phyloP scores from a whole-genome alignment of 2,888 invertebrate genomes.

The Clunio marinus region DNA sequence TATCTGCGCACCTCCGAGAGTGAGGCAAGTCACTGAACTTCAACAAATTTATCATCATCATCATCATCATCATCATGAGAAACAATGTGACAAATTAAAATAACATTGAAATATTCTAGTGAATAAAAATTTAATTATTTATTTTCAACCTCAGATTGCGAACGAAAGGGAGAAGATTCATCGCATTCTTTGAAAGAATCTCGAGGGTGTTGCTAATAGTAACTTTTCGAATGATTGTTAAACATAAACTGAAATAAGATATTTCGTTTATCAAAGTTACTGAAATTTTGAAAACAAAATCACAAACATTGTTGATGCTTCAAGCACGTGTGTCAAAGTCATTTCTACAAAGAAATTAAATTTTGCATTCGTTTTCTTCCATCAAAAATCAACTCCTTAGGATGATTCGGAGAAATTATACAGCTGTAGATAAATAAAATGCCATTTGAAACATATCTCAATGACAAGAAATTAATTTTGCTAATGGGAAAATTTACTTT shows the following conservation, averaged over 20 bases:
- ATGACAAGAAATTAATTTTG: no score
- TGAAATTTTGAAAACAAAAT: background rate
- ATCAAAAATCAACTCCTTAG: no score
- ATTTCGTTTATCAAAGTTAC: background rate
- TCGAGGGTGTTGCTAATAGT: constrained; percentile 12
- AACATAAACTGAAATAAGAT: background rate
- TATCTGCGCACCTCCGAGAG: background rate
- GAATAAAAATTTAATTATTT: constrained; percentile 7
- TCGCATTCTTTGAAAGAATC: no score
- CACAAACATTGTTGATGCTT: background rate
- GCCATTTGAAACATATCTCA: no score
- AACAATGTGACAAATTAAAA: background rate
- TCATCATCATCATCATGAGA: background rate
- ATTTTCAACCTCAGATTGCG: no score
- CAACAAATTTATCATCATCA: no score
- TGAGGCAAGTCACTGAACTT: background rate
- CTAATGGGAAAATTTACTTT: no score
- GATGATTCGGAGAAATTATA: no score
- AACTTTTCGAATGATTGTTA: background rate
- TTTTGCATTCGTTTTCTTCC: no score
- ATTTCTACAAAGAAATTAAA: no score
- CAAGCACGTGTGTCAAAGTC: background rate
- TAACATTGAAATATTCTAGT: no score
- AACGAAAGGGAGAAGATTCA: background rate
- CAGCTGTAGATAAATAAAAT: no score